A percentile compares a stretch with the other conserved stretches of the same genome.
phyloP scores from a whole-genome alignment of 1,140 invertebrate species.

The Sitodiplosis mosellana region DNA sequence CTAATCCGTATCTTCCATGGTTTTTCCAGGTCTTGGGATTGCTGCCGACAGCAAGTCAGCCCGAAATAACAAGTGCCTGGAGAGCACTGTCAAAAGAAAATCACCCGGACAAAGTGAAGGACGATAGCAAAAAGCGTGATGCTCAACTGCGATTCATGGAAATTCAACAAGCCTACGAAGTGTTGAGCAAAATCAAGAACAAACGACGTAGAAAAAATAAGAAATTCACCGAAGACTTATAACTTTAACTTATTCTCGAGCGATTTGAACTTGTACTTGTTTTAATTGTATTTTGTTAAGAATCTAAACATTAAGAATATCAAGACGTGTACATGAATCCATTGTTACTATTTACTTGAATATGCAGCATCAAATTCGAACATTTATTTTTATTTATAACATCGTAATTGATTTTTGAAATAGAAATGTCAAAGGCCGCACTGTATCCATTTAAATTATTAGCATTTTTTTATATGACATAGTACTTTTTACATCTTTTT shows the following conservation, averaged over 20 bases:
- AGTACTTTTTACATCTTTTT: too few relatives aligned
- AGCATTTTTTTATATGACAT: too few relatives aligned
- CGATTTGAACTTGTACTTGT: too few relatives aligned
- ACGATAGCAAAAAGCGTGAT: constrained; percentile 34
- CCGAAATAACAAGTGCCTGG: constrained; percentile 70
- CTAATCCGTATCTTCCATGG: constrained; percentile 1
- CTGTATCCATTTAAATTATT: too few relatives aligned
- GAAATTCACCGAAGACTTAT: constrained; percentile 25
- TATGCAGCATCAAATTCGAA: too few relatives aligned
- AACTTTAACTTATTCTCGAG: neutral
- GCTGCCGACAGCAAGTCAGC: constrained; percentile 52
- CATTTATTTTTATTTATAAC: too few relatives aligned
- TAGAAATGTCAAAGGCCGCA: too few relatives aligned
- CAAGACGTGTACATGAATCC: too few relatives aligned
- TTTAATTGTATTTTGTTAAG: too few relatives aligned
- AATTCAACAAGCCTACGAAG: constrained; percentile 82
- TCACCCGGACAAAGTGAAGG: constrained; percentile 83
- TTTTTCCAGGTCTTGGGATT: constrained; percentile 50
- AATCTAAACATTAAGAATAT: too few relatives aligned
- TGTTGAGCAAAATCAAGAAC: constrained; percentile 65
- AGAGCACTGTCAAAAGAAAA: constrained; percentile 63
- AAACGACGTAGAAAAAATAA: constrained; percentile 51
- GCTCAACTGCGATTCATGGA: constrained; percentile 83
- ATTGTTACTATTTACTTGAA: too few relatives aligned
- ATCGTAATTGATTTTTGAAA: too few relatives aligned